Percentiles rank a stretch among this genome's conserved stretches.
Conservation (phyloP, 2,113 vertebrate species). For the Romanogobio albipinnatus region DNA sequence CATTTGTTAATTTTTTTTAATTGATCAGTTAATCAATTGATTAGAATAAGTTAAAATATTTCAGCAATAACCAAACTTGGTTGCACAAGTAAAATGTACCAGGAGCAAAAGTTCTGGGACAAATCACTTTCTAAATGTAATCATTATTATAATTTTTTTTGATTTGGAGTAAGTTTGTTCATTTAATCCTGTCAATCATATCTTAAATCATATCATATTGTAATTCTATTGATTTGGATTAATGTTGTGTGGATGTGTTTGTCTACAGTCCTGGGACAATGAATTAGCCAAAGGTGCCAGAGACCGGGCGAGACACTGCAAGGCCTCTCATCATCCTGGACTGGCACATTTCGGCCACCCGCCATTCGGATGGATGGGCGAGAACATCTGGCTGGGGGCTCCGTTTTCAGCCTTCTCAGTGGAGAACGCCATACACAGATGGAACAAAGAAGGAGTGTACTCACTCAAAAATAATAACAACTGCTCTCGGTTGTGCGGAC, state of each 20-base stretch:
- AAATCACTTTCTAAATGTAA: neutral
- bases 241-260: conserved; percentile 10
- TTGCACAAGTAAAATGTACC: neutral
- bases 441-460: conserved; percentile 54
- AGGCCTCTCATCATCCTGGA: conserved; percentile 47
- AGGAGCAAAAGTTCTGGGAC: neutral
- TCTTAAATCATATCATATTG: neutral
- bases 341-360: conserved; percentile 50
- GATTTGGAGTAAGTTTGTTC: neutral
- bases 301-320: conserved; percentile 57
- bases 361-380: conserved; percentile 48
- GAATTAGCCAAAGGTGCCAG: conserved; percentile 57
- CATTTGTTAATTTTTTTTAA: neutral
- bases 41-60: neutral
- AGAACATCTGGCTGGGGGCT: conserved; percentile 60
- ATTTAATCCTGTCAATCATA: neutral
- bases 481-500: conserved; percentile 57
- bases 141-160: too few species aligned
- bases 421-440: conserved; percentile 51
- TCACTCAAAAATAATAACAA: conserved; percentile 38
- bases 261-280: conserved; percentile 59
- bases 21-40: neutral
- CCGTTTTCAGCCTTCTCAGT: conserved; percentile 47
- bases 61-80: neutral
- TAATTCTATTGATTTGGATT: neutral